Evolutionary conservation across 2,113 vertebrate genomes (phyloP).

Genomic region (Corapipo altera): DNA sequence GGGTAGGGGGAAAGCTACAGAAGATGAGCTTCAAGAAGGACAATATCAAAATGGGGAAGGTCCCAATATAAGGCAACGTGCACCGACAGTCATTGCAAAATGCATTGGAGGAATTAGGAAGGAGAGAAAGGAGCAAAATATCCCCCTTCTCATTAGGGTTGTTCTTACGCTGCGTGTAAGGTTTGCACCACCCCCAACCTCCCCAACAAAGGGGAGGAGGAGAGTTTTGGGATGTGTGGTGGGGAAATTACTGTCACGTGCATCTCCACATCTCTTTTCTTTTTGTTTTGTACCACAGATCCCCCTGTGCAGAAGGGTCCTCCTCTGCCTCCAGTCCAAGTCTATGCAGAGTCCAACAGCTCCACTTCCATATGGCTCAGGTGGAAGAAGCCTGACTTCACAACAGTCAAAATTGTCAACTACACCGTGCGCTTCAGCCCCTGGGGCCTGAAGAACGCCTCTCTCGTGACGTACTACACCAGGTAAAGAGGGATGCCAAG

Average conservation of each 20-base stretch:
- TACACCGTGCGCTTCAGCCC: constrained; percentile 97
- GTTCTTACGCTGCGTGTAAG: neutral
- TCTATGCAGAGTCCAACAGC: constrained; percentile 89
- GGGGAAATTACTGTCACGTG: neutral
- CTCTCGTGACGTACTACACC: constrained; percentile 90
- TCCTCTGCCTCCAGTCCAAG: constrained; percentile 86
- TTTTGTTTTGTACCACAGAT: constrained; percentile 28
- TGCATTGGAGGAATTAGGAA: neutral
- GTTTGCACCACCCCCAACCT: neutral
- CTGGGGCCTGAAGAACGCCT: constrained; percentile 89
- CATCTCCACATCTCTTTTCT: neutral
- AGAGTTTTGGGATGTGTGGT: neutral
- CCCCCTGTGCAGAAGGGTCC: constrained; percentile 78
- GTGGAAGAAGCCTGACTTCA: constrained; percentile 94
- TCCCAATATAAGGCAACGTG: neutral
- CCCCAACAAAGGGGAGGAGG: neutral
- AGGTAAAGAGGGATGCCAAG: constrained; percentile 75
- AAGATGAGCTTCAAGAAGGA: neutral
- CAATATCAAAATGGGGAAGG: neutral
- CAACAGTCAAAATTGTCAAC: constrained; percentile 88
- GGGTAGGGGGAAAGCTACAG: neutral
- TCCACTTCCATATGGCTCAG: constrained; percentile 93
- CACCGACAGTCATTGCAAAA: neutral
- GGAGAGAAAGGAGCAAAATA: neutral
- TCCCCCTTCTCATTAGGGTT: neutral